phyloP scores from a whole-genome alignment of 2,888 invertebrate species.

The Sipunculus nudus region DNA sequence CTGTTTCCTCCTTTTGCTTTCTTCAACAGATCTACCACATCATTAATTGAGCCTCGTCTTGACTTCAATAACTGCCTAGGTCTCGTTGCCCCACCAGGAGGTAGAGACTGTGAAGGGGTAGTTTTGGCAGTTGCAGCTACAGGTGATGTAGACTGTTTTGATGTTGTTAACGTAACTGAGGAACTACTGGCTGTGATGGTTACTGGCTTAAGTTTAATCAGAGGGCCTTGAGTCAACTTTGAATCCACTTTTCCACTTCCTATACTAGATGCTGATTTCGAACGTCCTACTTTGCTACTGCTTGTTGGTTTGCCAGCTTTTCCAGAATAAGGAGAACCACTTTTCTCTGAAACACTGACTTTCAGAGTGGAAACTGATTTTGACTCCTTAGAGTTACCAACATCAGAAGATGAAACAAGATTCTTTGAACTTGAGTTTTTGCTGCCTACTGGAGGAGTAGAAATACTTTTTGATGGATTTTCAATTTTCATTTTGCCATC shows the following conservation, averaged over 20 bases:
- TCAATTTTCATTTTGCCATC: conserved; percentile 4
- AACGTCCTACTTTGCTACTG: too few relatives aligned
- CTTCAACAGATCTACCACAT: too few relatives aligned
- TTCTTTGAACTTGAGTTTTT: too few relatives aligned
- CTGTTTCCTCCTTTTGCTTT: too few relatives aligned
- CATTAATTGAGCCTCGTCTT: background rate
- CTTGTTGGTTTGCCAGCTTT: too few relatives aligned
- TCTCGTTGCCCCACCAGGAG: conserved; percentile 11
- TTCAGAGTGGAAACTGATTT: too few relatives aligned
- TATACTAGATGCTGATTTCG: too few relatives aligned
- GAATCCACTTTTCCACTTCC: conserved; percentile 44
- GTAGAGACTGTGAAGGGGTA: conserved; percentile 23
- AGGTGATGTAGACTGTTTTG: background rate
- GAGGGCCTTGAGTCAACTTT: conserved; percentile 54
- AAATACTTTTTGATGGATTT: conserved; percentile 9
- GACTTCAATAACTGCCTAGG: background rate
- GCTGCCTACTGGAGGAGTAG: too few relatives aligned
- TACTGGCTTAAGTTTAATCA: conserved; percentile 71
- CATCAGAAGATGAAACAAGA: too few relatives aligned
- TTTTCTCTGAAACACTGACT: too few relatives aligned
- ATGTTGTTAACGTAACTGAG: conserved; percentile 12
- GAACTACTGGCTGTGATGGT: conserved; percentile 70
- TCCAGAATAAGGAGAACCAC: too few relatives aligned
- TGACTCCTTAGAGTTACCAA: too few relatives aligned
- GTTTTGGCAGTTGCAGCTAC: conserved; percentile 2